Base-by-base conservation (phyloP, 2,888 invertebrate species). In the Glomeris marginata region DNA sequence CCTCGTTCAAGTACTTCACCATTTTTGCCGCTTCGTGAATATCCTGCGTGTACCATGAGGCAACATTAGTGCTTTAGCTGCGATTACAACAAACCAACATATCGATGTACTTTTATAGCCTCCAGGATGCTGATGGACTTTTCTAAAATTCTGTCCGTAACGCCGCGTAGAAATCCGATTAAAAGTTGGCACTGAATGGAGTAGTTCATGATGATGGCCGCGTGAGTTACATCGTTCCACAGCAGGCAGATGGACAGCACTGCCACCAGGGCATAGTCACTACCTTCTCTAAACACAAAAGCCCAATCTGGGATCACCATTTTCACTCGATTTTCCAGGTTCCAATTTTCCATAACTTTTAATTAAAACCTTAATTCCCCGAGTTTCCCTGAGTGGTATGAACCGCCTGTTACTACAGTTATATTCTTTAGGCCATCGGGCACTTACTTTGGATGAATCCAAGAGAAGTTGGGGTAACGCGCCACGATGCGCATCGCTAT, bases 151-250 rank as follows among this genome's bases (percentile, higher is more conserved):
- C 83, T 78, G 47, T 78, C 78, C 57, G 77, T 76, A 22, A 85
- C 67, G 60, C 47, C 47, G 16, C 51, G 74, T 45, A 85, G 71
- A 62, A 84, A 84, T 0, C 80, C 78, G 53, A 79, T 77, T 55
- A 86, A 64, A 49, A 86, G 68, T 64, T 84, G 82, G 44, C 81
- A 83, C 69, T 86, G 84, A 20, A 86, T 72, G 59, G 84, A 84
- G 65, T 85, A 86, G 65, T 81, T 84, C 33, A 81, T 80, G 55
- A 85, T 76, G 47, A 85, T 77, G 2, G 84, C 80, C n/a, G 82
- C 81, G 66, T 85, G 84, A 49, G 85, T 78, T 66, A 83, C 77
- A 63, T 86, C 84, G 62, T 85, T 84, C 66, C 78, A 77, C 52
- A 83, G 64, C 10, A 84, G 81, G 55, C 80, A 78, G 38, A 77